Evolutionary conservation across 2,797 vertebrate genomes (phyloP).

Genomic region (Paramormyrops hopkinsi): DNA sequence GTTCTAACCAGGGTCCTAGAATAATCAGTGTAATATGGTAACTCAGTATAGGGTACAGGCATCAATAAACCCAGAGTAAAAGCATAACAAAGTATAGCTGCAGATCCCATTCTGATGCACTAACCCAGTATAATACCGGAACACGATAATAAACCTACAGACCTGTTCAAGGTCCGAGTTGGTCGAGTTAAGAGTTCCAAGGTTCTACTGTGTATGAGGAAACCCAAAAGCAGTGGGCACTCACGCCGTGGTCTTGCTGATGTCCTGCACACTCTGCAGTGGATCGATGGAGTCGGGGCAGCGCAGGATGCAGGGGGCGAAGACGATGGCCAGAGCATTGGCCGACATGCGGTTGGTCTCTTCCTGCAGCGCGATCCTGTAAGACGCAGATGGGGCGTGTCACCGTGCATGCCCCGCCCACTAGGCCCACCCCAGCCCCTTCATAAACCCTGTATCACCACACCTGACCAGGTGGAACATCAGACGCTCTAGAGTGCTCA

Average conservation of each 20-base stretch:
- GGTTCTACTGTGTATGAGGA: neutral
- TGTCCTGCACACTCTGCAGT: conserved; percentile 92
- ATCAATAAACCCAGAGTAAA: neutral
- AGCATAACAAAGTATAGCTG: neutral
- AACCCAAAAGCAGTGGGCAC: conserved; percentile 25
- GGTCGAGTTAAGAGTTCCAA: neutral
- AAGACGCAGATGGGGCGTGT: neutral
- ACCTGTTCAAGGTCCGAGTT: neutral
- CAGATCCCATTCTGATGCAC: neutral
- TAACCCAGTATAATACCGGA: neutral
- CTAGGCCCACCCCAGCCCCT: neutral
- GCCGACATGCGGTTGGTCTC: conserved; percentile 97
- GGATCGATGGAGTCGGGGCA: conserved; percentile 90
- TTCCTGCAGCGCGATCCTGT: conserved; percentile 87
- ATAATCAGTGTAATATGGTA: neutral
- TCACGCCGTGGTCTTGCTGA: conserved; percentile 97
- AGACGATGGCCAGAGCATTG: conserved; percentile 93
- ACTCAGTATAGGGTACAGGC: neutral
- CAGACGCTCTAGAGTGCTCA: conserved; percentile 87
- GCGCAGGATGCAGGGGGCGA: conserved; percentile 93
- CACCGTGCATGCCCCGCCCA: neutral
- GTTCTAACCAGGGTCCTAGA: neutral
- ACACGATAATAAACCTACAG: neutral
- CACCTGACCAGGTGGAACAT: conserved; percentile 97
- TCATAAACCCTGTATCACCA: neutral